A percentile compares a stretch with the other conserved stretches of the same genome.
phyloP scores from a whole-genome alignment of 2,888 invertebrate genomes.

The Tenthredo notha region DNA sequence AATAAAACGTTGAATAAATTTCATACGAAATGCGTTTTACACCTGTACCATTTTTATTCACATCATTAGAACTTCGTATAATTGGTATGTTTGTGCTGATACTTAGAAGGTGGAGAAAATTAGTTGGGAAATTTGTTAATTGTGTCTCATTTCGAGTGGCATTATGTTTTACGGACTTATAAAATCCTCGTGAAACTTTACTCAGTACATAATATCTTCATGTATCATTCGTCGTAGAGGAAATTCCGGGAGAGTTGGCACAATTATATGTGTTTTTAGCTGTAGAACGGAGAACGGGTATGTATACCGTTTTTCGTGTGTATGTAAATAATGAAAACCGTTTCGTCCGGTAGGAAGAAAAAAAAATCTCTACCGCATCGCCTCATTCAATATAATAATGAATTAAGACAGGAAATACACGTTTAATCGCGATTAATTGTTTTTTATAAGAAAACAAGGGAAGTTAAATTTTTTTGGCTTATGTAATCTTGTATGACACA shows the following conservation, averaged over 20 bases:
- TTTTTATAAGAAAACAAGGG: neutral
- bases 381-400: neutral
- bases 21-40: neutral
- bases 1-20: neutral
- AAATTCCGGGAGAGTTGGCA: conserved; percentile 42
- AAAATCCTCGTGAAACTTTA: neutral
- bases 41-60: neutral
- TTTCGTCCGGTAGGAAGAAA: conserved; percentile 29
- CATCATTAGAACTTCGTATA: neutral
- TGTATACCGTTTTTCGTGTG: too few relatives aligned
- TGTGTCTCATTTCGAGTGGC: neutral
- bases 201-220: neutral
- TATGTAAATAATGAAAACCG: conserved; percentile 21
- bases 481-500: neutral
- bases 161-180: conserved; percentile 16
- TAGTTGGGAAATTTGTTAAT: neutral
- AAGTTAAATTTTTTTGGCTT: conserved; percentile 20
- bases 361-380: conserved; percentile 22
- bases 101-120: neutral
- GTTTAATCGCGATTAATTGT: conserved; percentile 37
- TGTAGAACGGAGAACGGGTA: neutral
- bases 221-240: conserved; percentile 3
- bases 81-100: neutral
- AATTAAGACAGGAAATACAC: conserved; percentile 23
- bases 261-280: conserved; percentile 10